Evolutionary conservation across 2,888 invertebrate genomes (phyloP).

Genomic region (Cacoxenus indagator): DNA sequence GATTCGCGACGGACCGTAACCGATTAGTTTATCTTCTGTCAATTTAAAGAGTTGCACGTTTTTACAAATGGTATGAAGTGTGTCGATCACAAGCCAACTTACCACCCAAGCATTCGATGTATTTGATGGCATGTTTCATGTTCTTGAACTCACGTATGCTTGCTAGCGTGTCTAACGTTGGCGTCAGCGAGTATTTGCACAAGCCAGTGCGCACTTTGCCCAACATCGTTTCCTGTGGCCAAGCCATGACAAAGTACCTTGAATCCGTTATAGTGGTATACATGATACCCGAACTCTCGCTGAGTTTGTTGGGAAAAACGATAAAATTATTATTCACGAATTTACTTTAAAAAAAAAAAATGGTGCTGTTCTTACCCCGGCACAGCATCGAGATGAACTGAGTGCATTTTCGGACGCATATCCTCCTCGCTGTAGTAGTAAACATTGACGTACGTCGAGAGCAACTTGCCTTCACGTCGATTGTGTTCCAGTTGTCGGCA

Average conservation of each 20-base stretch:
- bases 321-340: not conserved
- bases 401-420: conserved; percentile 59
- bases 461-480: conserved; percentile 62
- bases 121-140: conserved; percentile 63
- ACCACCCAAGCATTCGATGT: conserved; percentile 60
- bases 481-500: conserved; percentile 59
- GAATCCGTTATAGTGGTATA: conserved; percentile 67
- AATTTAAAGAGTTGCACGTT: no score
- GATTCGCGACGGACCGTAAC: conserved; percentile 65
- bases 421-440: conserved; percentile 68
- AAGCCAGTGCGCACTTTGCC: conserved; percentile 63
- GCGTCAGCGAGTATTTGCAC: conserved; percentile 69
- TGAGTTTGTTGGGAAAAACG: conserved; percentile 28
- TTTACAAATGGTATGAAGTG: no score
- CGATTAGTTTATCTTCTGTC: conserved; percentile 68
- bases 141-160: conserved; percentile 69
- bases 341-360: not conserved
- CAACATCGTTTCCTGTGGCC: conserved; percentile 64
- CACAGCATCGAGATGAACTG: conserved; percentile 67
- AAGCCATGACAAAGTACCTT: conserved; percentile 69
- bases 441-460: conserved; percentile 67
- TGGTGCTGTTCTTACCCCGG: conserved; percentile 53
- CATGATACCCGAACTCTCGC: conserved; percentile 53
- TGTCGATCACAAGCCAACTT: not conserved
- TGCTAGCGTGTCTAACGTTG: conserved; percentile 67